Conservation (phyloP, 2,113 vertebrate genomes). For the Pituophis catenifer region DNA sequence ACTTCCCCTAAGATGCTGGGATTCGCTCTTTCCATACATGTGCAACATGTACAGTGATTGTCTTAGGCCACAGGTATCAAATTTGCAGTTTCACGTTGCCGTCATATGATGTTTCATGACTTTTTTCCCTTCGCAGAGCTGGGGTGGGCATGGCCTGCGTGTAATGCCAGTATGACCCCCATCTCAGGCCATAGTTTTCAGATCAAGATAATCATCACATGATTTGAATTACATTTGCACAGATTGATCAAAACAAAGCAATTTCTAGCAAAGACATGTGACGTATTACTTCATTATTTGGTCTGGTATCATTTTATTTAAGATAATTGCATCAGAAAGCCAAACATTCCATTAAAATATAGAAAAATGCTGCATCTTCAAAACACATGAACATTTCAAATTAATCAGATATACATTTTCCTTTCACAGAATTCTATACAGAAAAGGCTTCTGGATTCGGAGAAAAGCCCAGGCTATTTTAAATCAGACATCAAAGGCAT, state of each 20-base stretch:
- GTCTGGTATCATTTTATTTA: background rate
- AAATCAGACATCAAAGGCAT: background rate
- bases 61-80: background rate
- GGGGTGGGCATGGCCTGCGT: too few relatives aligned
- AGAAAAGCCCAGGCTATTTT: background rate
- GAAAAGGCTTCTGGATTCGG: background rate
- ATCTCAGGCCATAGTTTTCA: background rate
- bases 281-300: background rate
- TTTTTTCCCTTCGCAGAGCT: too few relatives aligned
- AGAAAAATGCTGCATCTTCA: background rate
- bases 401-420: background rate
- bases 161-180: too few relatives aligned
- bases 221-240: background rate
- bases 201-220: background rate
- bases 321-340: background rate
- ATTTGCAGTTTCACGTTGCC: too few relatives aligned
- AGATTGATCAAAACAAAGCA: background rate
- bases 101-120: too few relatives aligned
- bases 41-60: background rate
- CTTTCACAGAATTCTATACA: background rate
- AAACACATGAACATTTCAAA: background rate
- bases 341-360: background rate
- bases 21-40: background rate
- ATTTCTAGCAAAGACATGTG: background rate
- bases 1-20: background rate